Base-by-base conservation (phyloP, 64 coral and sea anemone genomes). In the Montipora foliosa region DNA sequence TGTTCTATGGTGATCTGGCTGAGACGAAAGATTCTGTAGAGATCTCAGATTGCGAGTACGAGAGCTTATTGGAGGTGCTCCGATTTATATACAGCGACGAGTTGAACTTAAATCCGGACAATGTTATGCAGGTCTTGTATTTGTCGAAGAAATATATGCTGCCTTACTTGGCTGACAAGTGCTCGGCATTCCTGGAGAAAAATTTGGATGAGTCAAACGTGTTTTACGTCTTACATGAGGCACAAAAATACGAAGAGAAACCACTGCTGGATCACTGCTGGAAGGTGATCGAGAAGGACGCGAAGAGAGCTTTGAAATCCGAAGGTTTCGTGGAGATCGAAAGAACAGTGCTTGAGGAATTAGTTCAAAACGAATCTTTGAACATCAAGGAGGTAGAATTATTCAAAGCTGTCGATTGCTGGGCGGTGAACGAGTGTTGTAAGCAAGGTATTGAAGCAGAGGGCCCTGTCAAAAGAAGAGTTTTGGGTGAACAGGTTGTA, bases 111-210 rank as follows among this genome's bases (percentile, higher is more conserved):
- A 91, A 12, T 62, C 14, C 64, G n/a, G 68, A 45, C 79, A 82
- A 81, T 20, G 89, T 91, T 5, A 81, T 91, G 89, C 13, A 91
- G 37, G 16, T 91, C 16, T 6, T 91, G 21, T 82, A 91, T 79
- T 67, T 91, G 2, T 77, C 89, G 13, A 81, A 91, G 47, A 81
- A 81, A 50, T 91, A 91, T 78, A 91, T 91, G 77, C 13, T 91
- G 37, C 78, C 89, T 49, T 91, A 57, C 12, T 60, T 91, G 13
- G 89, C n/a, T 17, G 53, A 82, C 47, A 91, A 81, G 71, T 91
- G 89, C 68, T 76, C 47, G 21, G 77, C 47, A 16, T 91, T 70
- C 47, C 89, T 91, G 15, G 59, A 91, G 44, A 44, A 80, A 11
- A 44, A 91, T 24, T 12, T 91, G 55, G 77, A 74, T 22, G 57